Evolutionary conservation across 1,140 invertebrate species (phyloP).

Genomic region (Nephila pilipes): DNA sequence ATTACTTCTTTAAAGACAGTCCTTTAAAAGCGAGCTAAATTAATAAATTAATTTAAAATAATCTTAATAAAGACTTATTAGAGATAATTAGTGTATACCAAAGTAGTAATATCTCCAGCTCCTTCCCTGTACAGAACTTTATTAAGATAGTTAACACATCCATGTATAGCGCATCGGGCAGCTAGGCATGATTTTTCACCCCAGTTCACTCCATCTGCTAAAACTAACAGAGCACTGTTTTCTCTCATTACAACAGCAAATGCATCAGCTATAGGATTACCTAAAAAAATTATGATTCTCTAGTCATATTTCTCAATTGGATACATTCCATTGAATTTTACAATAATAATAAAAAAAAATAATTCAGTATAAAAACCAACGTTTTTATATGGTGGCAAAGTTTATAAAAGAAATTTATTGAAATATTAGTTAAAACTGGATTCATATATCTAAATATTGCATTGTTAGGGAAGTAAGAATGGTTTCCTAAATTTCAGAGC

Average conservation of each 20-base stretch:
- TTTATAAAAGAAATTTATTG: no score
- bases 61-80: no score
- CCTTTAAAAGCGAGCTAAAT: no score
- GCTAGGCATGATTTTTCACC: conserved; percentile 93
- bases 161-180: conserved; percentile 92
- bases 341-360: no score
- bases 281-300: conserved; percentile 80
- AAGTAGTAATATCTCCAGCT: conserved; percentile 57
- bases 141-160: conserved; percentile 92
- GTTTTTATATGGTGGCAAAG: no score
- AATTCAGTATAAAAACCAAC: no score
- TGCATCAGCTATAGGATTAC: conserved; percentile 94
- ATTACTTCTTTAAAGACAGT: no score
- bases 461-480: no score
- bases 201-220: conserved; percentile 97
- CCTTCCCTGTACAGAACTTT: conserved; percentile 85
- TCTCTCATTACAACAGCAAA: conserved; percentile 91
- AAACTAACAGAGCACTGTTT: conserved; percentile 90
- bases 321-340: not conserved
- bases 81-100: conserved; percentile 27
- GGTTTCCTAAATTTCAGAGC: no score
- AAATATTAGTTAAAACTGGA: no score
- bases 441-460: no score
- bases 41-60: no score
- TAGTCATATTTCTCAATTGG: not conserved